These are phyloP conservation scores for Lasioglossum lativentre DNA, from an alignment of 2,888 invertebrate genomes.

Conservation along the genomic window DNA sequence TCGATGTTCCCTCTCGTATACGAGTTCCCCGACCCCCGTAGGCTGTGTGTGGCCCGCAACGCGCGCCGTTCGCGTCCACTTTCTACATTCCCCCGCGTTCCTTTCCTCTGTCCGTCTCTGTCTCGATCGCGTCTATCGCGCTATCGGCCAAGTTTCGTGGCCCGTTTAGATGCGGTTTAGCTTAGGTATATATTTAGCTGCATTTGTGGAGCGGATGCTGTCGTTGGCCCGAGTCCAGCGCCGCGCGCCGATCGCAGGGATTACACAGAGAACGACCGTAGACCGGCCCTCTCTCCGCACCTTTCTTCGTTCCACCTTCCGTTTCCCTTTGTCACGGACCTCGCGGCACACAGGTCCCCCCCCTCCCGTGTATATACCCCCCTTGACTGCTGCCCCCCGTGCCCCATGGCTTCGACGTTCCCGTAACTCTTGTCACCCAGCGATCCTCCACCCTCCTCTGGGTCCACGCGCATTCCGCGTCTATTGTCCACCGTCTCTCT, in stretches of 20 bases:
- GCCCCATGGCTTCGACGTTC: background rate
- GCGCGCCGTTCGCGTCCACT: background rate
- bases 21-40: background rate
- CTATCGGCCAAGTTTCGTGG: conserved; percentile 70
- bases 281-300: conserved; percentile 7
- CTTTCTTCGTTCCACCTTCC: conserved; percentile 42
- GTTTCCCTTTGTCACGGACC: conserved; percentile 29
- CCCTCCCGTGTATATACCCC: no score
- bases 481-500: conserved; percentile 36
- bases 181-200: conserved; percentile 80
- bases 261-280: conserved; percentile 50
- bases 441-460: background rate
- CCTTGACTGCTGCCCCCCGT: background rate
- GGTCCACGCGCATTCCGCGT: conserved; percentile 29
- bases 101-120: background rate
- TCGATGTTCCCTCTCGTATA: conserved; percentile 5
- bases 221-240: conserved; percentile 79
- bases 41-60: background rate
- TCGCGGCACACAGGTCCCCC: no score
- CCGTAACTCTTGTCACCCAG: background rate
- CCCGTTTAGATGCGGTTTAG: conserved; percentile 73
- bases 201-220: conserved; percentile 82
- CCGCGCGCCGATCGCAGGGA: conserved; percentile 44
- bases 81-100: conserved; percentile 10
- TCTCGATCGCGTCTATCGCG: conserved; percentile 45